Percentiles rank a stretch among this genome's conserved stretches.
phyloP scores from a whole-genome alignment of 2,888 invertebrate species.

The Lasius platythorax region DNA sequence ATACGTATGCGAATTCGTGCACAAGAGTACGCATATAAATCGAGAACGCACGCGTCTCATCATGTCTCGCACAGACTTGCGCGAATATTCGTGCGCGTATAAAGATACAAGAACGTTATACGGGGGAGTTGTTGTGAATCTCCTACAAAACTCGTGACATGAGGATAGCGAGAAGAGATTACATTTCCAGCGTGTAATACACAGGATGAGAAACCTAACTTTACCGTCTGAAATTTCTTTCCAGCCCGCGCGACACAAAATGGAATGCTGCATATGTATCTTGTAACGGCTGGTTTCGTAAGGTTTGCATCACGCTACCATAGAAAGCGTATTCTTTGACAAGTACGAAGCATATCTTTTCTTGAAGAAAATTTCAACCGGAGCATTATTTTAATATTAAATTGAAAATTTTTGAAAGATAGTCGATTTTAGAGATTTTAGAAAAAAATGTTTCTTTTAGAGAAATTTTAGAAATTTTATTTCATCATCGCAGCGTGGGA shows the following conservation, averaged over 20 bases:
- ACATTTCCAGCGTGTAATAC: slow-evolving; percentile 52
- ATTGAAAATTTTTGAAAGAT: neutral
- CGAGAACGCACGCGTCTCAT: slow-evolving; percentile 41
- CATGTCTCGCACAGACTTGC: neutral
- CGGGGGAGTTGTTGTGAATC: slow-evolving; percentile 33
- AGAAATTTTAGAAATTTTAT: slow-evolving; percentile 8
- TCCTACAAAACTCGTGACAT: slow-evolving; percentile 50
- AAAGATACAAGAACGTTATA: slow-evolving; percentile 6
- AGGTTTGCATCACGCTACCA: slow-evolving; percentile 4
- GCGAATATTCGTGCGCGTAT: neutral
- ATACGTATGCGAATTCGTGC: slow-evolving; percentile 22
- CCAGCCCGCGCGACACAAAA: slow-evolving; percentile 36
- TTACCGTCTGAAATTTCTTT: slow-evolving; percentile 50
- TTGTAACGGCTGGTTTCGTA: slow-evolving; percentile 34
- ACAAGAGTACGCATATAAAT: slow-evolving; percentile 29
- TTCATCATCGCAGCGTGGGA: neutral
- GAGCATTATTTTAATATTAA: neutral
- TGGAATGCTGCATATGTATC: slow-evolving; percentile 42
- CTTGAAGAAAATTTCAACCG: neutral
- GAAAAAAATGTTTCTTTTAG: too few species aligned
- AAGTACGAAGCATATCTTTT: neutral
- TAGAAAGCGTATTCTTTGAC: slow-evolving; percentile 4
- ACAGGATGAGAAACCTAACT: slow-evolving; percentile 41
- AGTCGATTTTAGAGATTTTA: neutral
- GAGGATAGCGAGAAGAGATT: slow-evolving; percentile 50